These are phyloP conservation scores for Anthoscopus minutus DNA, from an alignment of 2,113 vertebrate genomes.

Conservation along the genomic window DNA sequence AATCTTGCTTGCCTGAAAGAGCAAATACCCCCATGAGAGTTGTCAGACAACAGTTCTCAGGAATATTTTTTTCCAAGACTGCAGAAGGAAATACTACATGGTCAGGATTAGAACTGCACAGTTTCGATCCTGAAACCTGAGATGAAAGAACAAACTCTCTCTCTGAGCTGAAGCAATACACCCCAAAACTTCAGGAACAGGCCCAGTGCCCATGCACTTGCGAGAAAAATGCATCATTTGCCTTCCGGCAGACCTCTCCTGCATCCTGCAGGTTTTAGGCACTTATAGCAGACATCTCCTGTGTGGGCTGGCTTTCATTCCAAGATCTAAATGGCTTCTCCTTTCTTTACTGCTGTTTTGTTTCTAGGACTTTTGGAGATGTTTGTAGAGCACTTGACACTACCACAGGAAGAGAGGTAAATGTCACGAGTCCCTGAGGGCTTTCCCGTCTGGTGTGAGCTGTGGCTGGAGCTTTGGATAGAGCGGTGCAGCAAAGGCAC, in stretches of 20 bases:
- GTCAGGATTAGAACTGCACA: neutral
- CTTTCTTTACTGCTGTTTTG: neutral
- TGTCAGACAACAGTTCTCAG: neutral
- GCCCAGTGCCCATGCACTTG: too few relatives aligned
- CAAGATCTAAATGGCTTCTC: neutral
- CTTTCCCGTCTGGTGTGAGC: neutral
- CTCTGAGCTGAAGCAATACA: neutral
- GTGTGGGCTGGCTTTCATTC: neutral
- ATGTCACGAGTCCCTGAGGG: neutral
- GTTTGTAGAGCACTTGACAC: slow-evolving; percentile 92
- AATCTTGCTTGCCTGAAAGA: too few relatives aligned
- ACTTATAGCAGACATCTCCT: neutral
- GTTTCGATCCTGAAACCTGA: neutral
- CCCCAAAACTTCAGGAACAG: neutral
- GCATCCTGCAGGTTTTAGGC: too few relatives aligned
- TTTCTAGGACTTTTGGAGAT: slow-evolving; percentile 84
- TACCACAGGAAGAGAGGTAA: slow-evolving; percentile 90
- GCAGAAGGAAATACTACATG: neutral
- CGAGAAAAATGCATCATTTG: neutral
- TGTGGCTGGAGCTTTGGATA: neutral
- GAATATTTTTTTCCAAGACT: neutral
- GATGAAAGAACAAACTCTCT: neutral
- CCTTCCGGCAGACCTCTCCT: neutral
- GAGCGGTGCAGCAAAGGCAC: neutral
- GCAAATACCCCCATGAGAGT: too few relatives aligned